Conservation (phyloP, 1,140 invertebrate species). For the Hycleus cichorii region DNA sequence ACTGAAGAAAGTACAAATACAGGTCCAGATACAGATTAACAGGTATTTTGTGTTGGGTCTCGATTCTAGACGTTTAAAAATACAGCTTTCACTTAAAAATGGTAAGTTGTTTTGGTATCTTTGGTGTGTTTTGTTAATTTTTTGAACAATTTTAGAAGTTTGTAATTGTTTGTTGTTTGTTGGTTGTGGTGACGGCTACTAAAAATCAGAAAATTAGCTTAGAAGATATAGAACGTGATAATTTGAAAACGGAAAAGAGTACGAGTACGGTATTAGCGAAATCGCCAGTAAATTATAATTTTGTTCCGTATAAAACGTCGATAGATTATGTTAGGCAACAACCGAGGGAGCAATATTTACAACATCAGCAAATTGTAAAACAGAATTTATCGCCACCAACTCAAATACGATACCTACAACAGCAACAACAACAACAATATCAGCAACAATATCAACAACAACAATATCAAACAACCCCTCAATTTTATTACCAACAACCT, state of each 20-base stretch:
- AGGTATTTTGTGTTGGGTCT: constrained; percentile 7
- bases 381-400: constrained; percentile 18
- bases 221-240: constrained; percentile 32
- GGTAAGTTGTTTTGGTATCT: neutral
- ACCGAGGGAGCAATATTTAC: constrained; percentile 19
- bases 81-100: neutral
- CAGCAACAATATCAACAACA: constrained; percentile 4
- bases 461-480: constrained; percentile 1
- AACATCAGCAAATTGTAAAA: constrained; percentile 8
- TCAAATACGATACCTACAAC: neutral
- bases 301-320: constrained; percentile 25
- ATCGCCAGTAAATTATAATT: constrained; percentile 21
- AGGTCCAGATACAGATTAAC: neutral
- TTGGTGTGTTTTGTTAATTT: neutral
- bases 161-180: neutral
- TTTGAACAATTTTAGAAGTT: neutral
- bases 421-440: neutral
- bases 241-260: constrained; percentile 11
- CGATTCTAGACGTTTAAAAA: neutral
- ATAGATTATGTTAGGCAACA: constrained; percentile 23
- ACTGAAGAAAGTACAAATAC: constrained; percentile 16
- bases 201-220: constrained; percentile 26
- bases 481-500: constrained; percentile 3
- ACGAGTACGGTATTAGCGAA: neutral
- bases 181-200: neutral